These are phyloP conservation scores for Hydrozoanthus tunicans DNA, from an alignment of 64 coral and sea anemone genomes.

Conservation along the genomic window DNA sequence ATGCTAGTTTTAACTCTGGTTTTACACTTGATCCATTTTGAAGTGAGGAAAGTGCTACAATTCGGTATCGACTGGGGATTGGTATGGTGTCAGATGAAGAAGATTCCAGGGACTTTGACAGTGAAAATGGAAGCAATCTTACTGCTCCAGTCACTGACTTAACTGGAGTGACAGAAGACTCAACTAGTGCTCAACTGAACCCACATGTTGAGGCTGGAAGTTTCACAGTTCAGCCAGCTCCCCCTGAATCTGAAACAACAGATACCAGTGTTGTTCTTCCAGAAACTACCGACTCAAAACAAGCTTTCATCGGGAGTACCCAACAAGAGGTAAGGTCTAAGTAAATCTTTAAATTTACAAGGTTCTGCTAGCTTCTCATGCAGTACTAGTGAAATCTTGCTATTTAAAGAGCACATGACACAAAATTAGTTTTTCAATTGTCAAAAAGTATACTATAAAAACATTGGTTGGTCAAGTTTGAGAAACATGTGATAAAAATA, in stretches of 20 bases:
- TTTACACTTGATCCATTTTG: constrained; percentile 3
- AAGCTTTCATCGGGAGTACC: neutral
- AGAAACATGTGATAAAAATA: no score
- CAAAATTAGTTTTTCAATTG: no score
- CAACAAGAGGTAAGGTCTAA: constrained; percentile 1
- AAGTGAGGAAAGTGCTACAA: constrained; percentile 92
- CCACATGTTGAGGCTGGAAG: neutral
- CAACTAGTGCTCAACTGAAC: neutral
- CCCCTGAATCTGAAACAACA: constrained; percentile 9
- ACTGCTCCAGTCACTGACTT: constrained; percentile 60
- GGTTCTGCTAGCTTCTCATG: no score
- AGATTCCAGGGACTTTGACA: constrained; percentile 76
- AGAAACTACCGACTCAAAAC: neutral
- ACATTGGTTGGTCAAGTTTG: no score
- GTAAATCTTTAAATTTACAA: no score
- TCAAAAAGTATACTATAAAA: no score
- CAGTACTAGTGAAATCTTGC: no score
- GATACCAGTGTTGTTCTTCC: constrained; percentile 13
- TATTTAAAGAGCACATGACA: no score
- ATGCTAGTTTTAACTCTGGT: neutral
- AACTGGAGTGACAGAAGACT: constrained; percentile 50
- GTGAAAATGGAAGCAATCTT: constrained; percentile 60
- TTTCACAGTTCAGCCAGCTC: constrained; percentile 12
- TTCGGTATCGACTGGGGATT: constrained; percentile 83
- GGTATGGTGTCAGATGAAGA: constrained; percentile 89